Conservation (phyloP, 1,140 invertebrate genomes). For the Drosophila pectinifera region DNA sequence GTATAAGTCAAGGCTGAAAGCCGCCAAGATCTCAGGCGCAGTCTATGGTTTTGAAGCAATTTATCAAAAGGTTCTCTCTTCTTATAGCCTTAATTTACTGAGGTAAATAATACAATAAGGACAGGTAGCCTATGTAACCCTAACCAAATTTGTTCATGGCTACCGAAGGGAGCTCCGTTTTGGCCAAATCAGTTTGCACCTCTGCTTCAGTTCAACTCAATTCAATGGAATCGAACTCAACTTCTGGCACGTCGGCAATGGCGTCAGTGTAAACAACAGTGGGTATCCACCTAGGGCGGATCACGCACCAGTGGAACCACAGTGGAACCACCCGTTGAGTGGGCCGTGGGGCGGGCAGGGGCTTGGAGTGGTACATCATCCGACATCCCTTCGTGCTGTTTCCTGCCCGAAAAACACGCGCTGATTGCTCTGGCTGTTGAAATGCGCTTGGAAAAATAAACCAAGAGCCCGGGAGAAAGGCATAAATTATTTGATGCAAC, state of each 20-base stretch:
- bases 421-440: conserved; percentile 80
- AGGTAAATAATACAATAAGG: background rate
- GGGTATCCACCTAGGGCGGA: conserved; percentile 43
- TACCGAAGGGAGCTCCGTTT: conserved; percentile 5
- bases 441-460: conserved; percentile 82
- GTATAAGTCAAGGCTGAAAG: too few relatives aligned
- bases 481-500: conserved; percentile 77
- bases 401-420: conserved; percentile 68
- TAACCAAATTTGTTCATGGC: conserved; percentile 15
- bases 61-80: background rate
- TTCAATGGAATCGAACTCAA: conserved; percentile 58
- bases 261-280: conserved; percentile 72
- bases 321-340: conserved; percentile 62
- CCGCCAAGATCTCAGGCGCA: too few relatives aligned
- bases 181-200: conserved; percentile 39
- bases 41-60: background rate
- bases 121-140: background rate
- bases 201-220: conserved; percentile 25
- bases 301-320: conserved; percentile 45
- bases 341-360: background rate
- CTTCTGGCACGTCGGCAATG: conserved; percentile 59
- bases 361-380: conserved; percentile 51
- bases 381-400: conserved; percentile 72
- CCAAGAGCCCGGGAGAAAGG: conserved; percentile 75
- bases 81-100: background rate